Evolutionary conservation across 2,113 vertebrate species (phyloP).

Genomic region (Sturnira hondurensis): DNA sequence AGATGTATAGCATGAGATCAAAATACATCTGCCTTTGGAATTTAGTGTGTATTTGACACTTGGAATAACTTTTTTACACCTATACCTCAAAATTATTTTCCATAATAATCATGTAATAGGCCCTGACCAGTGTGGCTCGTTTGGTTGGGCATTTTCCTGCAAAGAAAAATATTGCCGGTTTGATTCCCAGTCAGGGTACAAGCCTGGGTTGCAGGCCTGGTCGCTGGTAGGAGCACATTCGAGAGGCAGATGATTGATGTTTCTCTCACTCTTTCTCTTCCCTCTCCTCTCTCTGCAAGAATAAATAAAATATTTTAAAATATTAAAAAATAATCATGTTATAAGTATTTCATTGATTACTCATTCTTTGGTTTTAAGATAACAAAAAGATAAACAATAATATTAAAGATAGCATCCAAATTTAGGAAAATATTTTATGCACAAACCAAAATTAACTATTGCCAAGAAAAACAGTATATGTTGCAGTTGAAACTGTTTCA

Average conservation of each 20-base stretch:
- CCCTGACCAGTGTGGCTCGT: too few species aligned
- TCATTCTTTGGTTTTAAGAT: slow-evolving; percentile 7
- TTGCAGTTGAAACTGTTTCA: neutral
- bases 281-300: too few species aligned
- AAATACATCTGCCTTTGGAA: neutral
- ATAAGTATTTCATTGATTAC: neutral
- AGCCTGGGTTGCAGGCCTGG: too few species aligned
- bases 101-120: neutral
- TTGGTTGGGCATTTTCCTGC: too few species aligned
- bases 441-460: neutral
- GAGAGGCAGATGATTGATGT: too few species aligned
- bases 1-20: neutral
- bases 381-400: neutral
- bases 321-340: neutral
- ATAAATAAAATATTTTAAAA: too few species aligned
- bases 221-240: too few species aligned
- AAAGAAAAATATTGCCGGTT: too few species aligned
- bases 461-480: neutral
- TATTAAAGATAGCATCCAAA: neutral
- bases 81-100: neutral
- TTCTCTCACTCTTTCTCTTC: too few species aligned
- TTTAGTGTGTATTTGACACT: neutral
- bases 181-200: too few species aligned
- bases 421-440: neutral
- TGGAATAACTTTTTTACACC: neutral